These are phyloP conservation scores for Myotis yumanensis DNA, from an alignment of 2,113 vertebrate species.

Conservation along the genomic window DNA sequence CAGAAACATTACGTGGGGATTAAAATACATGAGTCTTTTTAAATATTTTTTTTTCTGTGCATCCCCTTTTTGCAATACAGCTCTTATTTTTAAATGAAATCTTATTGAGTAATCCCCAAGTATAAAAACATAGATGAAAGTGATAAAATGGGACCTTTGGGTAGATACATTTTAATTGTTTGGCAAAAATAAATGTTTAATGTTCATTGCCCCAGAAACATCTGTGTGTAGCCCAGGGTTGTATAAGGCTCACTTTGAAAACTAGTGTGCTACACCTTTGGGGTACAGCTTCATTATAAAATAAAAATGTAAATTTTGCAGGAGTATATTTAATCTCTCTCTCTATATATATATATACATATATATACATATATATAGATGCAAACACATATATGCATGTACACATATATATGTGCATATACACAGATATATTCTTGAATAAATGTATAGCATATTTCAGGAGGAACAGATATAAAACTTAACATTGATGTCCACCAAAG, in stretches of 20 bases:
- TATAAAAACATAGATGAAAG: slow-evolving; percentile 4
- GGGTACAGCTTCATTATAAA: background rate
- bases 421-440: background rate
- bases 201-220: slow-evolving; percentile 28
- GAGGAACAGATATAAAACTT: background rate
- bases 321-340: background rate
- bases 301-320: background rate
- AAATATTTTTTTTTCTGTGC: background rate
- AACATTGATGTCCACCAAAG: background rate
- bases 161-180: slow-evolving; percentile 11
- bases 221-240: background rate
- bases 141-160: background rate
- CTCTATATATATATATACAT: background rate
- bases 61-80: background rate
- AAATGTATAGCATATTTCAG: background rate
- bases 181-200: slow-evolving; percentile 53
- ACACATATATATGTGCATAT: background rate
- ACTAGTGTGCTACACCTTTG: background rate
- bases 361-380: too few species aligned
- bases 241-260: slow-evolving; percentile 11
- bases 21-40: background rate
- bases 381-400: background rate
- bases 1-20: background rate
- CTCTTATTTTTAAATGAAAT: slow-evolving; percentile 43
- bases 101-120: background rate